These are phyloP conservation scores for Boulengeromyrus knoepffleri DNA, from an alignment of 2,113 vertebrate species.

Conservation along the genomic window DNA sequence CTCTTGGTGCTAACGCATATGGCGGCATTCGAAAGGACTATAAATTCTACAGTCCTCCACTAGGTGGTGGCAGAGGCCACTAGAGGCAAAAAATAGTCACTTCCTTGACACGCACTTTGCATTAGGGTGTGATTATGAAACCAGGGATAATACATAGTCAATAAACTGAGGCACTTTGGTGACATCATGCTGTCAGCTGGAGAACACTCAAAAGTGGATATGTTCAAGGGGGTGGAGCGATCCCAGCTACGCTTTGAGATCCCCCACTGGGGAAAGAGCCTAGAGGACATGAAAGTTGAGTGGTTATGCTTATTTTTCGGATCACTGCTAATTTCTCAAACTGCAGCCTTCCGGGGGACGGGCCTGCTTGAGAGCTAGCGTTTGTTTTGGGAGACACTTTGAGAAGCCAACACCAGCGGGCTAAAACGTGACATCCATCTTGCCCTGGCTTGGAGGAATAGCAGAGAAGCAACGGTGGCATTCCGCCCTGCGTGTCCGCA, in stretches of 20 bases:
- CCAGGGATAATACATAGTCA: background rate
- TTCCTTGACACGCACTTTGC: constrained; percentile 21
- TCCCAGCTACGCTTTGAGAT: background rate
- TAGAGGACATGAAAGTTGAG: constrained; percentile 27
- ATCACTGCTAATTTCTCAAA: constrained; percentile 53
- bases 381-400: background rate
- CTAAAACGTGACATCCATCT: background rate
- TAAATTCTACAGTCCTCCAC: constrained; percentile 24
- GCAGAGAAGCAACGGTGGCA: background rate
- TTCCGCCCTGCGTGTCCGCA: background rate
- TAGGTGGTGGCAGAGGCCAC: constrained; percentile 47
- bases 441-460: background rate
- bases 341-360: constrained; percentile 38
- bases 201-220: background rate
- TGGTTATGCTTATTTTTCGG: constrained; percentile 5
- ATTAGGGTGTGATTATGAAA: constrained; percentile 8
- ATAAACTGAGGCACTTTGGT: background rate
- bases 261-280: constrained; percentile 27
- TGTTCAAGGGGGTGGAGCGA: background rate
- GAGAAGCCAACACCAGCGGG: background rate
- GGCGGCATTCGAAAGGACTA: background rate
- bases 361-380: too few species aligned
- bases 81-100: constrained; percentile 3
- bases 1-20: constrained; percentile 20
- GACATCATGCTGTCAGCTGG: background rate